Conservation (phyloP, 2,888 invertebrate genomes). For the Tinea pellionella region DNA sequence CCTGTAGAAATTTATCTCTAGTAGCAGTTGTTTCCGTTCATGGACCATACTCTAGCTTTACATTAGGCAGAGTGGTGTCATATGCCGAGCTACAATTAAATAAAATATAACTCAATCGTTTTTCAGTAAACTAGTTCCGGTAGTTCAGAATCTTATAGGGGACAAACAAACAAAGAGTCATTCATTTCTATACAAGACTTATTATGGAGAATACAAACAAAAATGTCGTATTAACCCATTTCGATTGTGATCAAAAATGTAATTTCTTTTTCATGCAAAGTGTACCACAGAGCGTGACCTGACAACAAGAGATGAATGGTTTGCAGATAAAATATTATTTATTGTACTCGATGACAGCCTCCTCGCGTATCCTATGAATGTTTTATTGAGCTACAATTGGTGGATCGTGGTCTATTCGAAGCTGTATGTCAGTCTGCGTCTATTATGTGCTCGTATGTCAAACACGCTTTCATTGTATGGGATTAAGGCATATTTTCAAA, state of each 20-base stretch:
- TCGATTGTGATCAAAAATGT: constrained; percentile 6
- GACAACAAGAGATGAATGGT: constrained; percentile 19
- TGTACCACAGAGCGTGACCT: constrained; percentile 11
- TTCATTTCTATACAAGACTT: too few relatives aligned
- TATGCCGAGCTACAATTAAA: too few relatives aligned
- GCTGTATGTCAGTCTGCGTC: neutral
- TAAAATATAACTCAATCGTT: too few relatives aligned
- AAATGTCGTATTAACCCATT: neutral
- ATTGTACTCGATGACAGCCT: constrained; percentile 22
- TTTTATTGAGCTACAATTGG: constrained; percentile 24
- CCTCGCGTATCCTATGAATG: constrained; percentile 23
- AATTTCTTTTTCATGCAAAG: constrained; percentile 9
- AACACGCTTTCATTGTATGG: neutral
- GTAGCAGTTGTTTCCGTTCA: too few relatives aligned
- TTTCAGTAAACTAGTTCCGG: too few relatives aligned
- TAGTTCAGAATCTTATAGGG: too few relatives aligned
- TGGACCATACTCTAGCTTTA: too few relatives aligned
- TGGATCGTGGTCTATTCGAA: neutral
- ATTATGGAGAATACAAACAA: neutral
- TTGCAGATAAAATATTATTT: constrained; percentile 28
- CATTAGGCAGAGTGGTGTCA: too few relatives aligned
- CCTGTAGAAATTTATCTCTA: too few relatives aligned
- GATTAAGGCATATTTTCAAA: neutral
- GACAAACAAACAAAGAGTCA: too few relatives aligned
- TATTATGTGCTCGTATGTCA: constrained; percentile 16